These are phyloP conservation scores for Molorchus minor DNA, from an alignment of 2,888 invertebrate genomes.

Conservation along the genomic window DNA sequence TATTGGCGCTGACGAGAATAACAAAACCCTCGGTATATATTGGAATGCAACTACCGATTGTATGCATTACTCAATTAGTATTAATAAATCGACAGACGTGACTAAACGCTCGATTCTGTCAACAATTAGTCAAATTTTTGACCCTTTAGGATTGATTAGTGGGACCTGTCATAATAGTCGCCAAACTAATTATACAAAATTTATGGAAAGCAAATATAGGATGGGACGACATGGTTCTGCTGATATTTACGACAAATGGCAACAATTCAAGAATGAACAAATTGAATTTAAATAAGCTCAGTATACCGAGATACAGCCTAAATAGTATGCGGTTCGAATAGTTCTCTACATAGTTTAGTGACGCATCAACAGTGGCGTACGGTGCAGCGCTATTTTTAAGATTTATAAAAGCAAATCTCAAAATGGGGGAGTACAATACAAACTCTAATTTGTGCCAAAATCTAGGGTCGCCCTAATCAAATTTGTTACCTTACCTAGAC, in stretches of 20 bases:
- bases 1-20: too few relatives aligned
- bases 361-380: not conserved
- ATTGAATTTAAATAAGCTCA: conserved; percentile 2
- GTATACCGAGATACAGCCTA: conserved; percentile 6
- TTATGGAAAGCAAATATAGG: not conserved
- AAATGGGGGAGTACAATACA: not conserved
- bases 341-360: not conserved
- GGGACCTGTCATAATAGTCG: too few relatives aligned
- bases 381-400: not conserved
- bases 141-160: too few relatives aligned
- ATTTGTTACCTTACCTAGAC: not conserved
- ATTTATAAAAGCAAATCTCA: too few relatives aligned
- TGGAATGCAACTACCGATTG: too few relatives aligned
- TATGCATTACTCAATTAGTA: too few relatives aligned
- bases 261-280: not conserved
- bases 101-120: too few relatives aligned
- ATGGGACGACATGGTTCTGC: conserved; percentile 20
- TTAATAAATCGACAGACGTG: too few relatives aligned
- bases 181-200: too few relatives aligned
- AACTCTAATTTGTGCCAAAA: not conserved
- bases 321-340: not conserved
- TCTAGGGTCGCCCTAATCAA: not conserved
- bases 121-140: too few relatives aligned
- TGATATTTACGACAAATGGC: conserved; percentile 3
- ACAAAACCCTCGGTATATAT: too few relatives aligned